A percentile compares a stretch with the other conserved stretches of the same genome.
phyloP scores from a whole-genome alignment of 2,113 vertebrate species.

The Toxotes jaculatrix region DNA sequence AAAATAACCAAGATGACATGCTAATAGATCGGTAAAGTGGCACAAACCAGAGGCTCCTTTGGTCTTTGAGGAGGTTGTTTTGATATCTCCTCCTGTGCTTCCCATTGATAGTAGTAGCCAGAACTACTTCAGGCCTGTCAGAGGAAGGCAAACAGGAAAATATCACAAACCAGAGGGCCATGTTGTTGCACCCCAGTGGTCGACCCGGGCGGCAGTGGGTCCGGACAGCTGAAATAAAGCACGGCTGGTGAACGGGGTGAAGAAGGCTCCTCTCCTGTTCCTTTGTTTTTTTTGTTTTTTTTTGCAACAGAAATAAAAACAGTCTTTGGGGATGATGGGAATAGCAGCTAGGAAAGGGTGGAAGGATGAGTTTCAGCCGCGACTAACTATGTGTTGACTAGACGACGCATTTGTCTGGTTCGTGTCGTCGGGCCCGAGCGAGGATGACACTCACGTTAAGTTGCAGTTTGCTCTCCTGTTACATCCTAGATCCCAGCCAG shows the following conservation, averaged over 20 bases:
- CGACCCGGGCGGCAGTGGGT: conserved; percentile 7
- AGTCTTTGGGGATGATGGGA: conserved; percentile 60
- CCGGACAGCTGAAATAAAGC: conserved; percentile 64
- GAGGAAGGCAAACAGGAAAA: conserved; percentile 45
- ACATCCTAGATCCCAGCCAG: conserved; percentile 27
- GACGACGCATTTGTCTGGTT: conserved; percentile 58
- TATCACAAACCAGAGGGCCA: conserved; percentile 9
- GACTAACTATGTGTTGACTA: conserved; percentile 51
- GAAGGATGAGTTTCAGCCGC: conserved; percentile 56
- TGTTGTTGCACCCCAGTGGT: conserved; percentile 5
- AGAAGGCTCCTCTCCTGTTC: not conserved
- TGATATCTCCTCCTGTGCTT: conserved; percentile 12
- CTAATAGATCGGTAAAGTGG: conserved; percentile 68
- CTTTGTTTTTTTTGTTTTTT: conserved; percentile 23
- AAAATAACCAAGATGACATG: conserved; percentile 73
- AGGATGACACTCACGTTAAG: conserved; percentile 13
- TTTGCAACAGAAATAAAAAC: conserved; percentile 66
- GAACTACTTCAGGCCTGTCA: conserved; percentile 34
- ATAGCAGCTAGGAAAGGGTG: conserved; percentile 63
- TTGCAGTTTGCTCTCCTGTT: conserved; percentile 33
- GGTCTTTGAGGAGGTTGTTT: conserved; percentile 49
- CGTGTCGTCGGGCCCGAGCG: not conserved
- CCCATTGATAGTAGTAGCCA: conserved; percentile 21
- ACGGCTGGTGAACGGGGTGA: conserved; percentile 18
- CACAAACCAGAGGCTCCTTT: conserved; percentile 69